Evolutionary conservation across 30 jellyfish, hydroid and myxozoan genomes (phyloP), one percentile per base, ranked within the genome.

Genomic region (Calvadosia cruxmelitensis): DNA sequence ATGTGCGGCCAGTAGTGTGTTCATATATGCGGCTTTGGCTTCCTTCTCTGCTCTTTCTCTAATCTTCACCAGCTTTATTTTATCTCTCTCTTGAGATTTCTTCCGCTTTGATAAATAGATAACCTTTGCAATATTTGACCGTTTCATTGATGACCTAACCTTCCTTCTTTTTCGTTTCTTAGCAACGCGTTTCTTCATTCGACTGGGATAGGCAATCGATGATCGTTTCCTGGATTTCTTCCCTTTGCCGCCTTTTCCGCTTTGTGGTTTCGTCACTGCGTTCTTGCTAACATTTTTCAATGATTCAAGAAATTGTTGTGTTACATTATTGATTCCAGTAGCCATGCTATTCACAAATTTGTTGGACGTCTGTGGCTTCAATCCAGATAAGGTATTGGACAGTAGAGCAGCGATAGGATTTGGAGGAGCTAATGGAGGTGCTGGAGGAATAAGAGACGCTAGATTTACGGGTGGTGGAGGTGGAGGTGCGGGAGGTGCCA

Each of bases 291-390:
- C 57, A 27, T 79, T 79, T 50, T 82, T 82, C 76, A 82, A 42
- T 2, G 80, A 80, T 23, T 84, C 70, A 30, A 82, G 64, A 53
- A 73, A 90, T 35, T 81, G 73, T 25, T 85, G 27, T 28, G 95
- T 90, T 26, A 90, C 92, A 72, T 90, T 90, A 69, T 82, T 90
- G 94, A 90, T 81, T 51, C 95, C 98, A 34, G 68, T 74, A 0
- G 98, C 93, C 29, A 90, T 71, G 29, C 75, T 65, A 63, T 78
- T 90, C 71, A 90, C 63, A 63, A 90, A 90, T 27, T 70, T 76
- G 0, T 92, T 49, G 0, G 98, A 90, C 3, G 93, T 87, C 48
- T 80, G 70, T 16, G 93, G 84, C 1, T 93, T 88, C 53, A 90
- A 74, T 0, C 84, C 84, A 23, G 79, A 67, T 57, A 90, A 50